Evolutionary conservation across 2,797 vertebrate genomes (phyloP), one percentile per base, ranked within the genome.

Genomic region (Tragopan temminckii): DNA sequence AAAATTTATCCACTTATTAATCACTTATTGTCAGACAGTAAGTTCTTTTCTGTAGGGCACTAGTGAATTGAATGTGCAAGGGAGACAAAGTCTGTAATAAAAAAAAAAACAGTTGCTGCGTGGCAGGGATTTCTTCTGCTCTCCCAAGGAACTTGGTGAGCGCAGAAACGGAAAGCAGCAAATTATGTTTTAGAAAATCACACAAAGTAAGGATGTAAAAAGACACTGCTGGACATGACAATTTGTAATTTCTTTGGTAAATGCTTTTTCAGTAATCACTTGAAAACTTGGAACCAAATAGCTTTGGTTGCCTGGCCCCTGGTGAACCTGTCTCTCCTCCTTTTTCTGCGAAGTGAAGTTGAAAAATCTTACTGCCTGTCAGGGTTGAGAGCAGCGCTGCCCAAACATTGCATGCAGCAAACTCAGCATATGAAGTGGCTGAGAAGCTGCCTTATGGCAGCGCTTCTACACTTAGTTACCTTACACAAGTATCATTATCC

Each of bases 1-100:
- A 94, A 88, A 90, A 91, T 64, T 76, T 88, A 89, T 50, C 72
- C 77, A 88, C 85, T 91, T 91, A 85, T 75, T 94, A 95, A 90
- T 61, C 77, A 81, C 46, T 48, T 48, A 48, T 48, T 72, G 85
- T 85, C 89, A 91, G 48, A 45, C 80, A 96, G 79, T 84, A 85
- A 75, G 85, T 92, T 93, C 92, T 70, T 85, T 81, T 63, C 94
- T 45, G 20, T 46, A 85, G 87, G 95, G 93, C 87, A 84, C 43
- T 33, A 33, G 35, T 59, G 59, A 92, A 95, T 88, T 92, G 69
- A 93, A 95, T 69, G 92, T 81, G 63, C 80, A 88, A 76, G 80
- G 69, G 58, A 92, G 92, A 85, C 77, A 71, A 92, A 91, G n/a
- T 35, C 23, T 42, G 62, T 76, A 84, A 89, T 63, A 78, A 67